Evolutionary conservation across 2,888 invertebrate species (phyloP), one percentile per base, ranked within the genome.

Genomic region (Caenorhabditis angaria): DNA sequence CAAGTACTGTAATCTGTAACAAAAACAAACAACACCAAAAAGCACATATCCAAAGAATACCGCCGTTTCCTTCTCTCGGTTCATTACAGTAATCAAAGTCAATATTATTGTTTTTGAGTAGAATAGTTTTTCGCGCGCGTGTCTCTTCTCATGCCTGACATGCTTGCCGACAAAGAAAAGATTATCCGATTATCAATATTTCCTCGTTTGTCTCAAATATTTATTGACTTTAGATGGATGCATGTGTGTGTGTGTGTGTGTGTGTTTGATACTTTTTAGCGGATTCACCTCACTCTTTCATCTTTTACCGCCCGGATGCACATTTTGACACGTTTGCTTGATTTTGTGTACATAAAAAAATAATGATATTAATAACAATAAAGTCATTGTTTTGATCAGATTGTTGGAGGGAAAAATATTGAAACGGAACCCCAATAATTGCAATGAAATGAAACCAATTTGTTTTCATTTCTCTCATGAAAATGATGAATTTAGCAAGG

Each of bases 161-260:
- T 58, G 57, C 58, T 58, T 62, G 62, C 70, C 70, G 70, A 54
- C 70, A 70, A 70, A 70, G 65, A 65, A 65, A 61, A 54, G 62
- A 65, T 70, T 65, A 70, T 70, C 70, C 62, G 28, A 65, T 54
- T 62, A 70, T 70, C 70, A 70, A 70, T 50, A 70, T 61, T 70
- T 66, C 54, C 35, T 20, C 14, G 8, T 61, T 35, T 63, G 35
- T 57, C 27, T 53, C n/a, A n/a, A n/a, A n/a, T n/a, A 25, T 55
- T 62, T 55, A 41, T 24, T 65, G 56, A 32, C 57, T 64, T 18
- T 41, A n/a, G n/a, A n/a, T n/a, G n/a, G n/a, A n/a, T n/a, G n/a
- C n/a, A n/a, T n/a, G n/a, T n/a, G n/a, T n/a, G n/a, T n/a, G n/a
- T n/a, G n/a, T n/a, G n/a, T n/a, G n/a, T 48, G 4, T 25, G 8